Base-by-base conservation (phyloP, 2,888 invertebrate species). In the Meganola albula region DNA sequence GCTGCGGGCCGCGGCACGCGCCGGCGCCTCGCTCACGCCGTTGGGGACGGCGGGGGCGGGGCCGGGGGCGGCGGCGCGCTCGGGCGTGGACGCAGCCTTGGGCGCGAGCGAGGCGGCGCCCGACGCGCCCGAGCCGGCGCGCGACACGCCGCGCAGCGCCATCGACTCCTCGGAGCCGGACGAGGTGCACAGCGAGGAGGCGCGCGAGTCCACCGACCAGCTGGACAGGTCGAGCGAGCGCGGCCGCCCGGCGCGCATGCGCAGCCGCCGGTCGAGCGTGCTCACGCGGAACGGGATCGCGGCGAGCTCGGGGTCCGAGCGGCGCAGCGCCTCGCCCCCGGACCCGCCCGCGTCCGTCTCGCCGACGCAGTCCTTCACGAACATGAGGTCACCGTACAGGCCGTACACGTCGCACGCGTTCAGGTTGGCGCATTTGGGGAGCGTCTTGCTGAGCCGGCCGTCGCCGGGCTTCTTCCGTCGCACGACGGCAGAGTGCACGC, bases 151-250 rank as follows among this genome's bases (percentile, higher is more conserved):
- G 1, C 92, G 88, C 9, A 92, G 74, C 2, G 92, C 92, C 88
- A 93, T 90, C 42, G 93, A 93, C 58, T 94, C 94, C 60, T 95
- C 95, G 43, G 93, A 93, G n/a, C 94, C 94, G 0, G 94, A 94
- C 0, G 94, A 94, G 0, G 93, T 94, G 63, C 93, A 93, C 6
- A 93, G 66, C 37, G 93, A 93, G 10, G 93, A 93, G 0, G 93
- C 92, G 41, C 93, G 89, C 0, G 94, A 94, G 65, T 94, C 95
- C 1, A 95, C 94, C 0, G 94, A 94, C 94, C 95, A 95, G 70
- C 94, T 95, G 2, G 94, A 94, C 1, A 95, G 75, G 70, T 95
- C 95, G 18, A 95, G 74, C 1, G 94, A 94, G 18, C 94, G 78
- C 0, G 95, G 95, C 9, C 95, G 83, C 8, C 93, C 92, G 1